Percentiles rank a stretch among this genome's conserved stretches.
Evolutionary conservation across 1,140 invertebrate species (phyloP).

Genomic region (Formica selysi): DNA sequence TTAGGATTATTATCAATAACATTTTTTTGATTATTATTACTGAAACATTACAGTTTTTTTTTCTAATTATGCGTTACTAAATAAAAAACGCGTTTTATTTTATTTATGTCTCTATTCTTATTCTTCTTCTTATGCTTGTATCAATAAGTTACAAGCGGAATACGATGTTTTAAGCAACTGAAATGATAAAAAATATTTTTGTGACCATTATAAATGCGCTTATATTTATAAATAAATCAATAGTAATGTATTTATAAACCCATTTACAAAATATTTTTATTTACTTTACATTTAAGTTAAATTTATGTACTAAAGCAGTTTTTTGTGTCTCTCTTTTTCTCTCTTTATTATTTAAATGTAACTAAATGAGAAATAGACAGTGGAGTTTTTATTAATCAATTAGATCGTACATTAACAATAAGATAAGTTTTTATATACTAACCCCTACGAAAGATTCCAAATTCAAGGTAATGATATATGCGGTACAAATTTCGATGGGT

Average conservation of each 20-base stretch:
- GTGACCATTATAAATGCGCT: neutral
- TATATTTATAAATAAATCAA: neutral
- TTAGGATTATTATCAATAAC: too few species aligned
- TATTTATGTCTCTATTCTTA: neutral
- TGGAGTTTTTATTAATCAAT: neutral
- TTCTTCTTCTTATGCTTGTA: conserved; percentile 6
- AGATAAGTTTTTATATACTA: conserved; percentile 10
- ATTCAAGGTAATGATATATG: conserved; percentile 57
- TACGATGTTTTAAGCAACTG: conserved; percentile 69
- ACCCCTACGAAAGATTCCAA: conserved; percentile 71
- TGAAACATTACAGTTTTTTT: neutral
- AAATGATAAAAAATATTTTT: conserved; percentile 13
- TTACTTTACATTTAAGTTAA: neutral
- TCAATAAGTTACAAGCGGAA: conserved; percentile 66
- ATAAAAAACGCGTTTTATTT: neutral
- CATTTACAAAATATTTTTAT: neutral
- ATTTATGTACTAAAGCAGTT: neutral
- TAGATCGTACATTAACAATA: neutral
- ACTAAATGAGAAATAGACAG: neutral
- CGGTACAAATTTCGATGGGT: conserved; percentile 63
- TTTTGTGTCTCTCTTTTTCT: too few species aligned
- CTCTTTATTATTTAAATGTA: conserved; percentile 4
- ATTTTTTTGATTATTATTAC: too few species aligned
- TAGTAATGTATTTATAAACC: neutral
- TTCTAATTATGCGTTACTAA: neutral